A percentile compares a stretch with the other conserved stretches of the same genome.
These are phyloP conservation scores for Oreochromis niloticus DNA, from an alignment of 2,113 vertebrate genomes.

Conservation along the genomic window DNA sequence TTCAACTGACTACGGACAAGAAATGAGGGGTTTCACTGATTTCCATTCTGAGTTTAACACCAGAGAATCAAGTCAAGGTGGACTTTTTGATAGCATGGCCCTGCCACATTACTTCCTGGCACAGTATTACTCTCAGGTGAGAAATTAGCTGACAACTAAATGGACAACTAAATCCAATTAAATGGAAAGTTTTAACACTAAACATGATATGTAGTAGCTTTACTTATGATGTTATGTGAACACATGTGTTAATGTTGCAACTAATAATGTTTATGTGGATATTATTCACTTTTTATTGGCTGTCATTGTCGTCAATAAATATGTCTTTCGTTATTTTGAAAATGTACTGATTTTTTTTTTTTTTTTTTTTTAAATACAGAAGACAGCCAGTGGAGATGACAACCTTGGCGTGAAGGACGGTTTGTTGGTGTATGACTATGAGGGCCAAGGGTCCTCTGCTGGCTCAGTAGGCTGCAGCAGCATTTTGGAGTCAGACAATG, in stretches of 20 bases:
- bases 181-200: background rate
- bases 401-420: constrained; percentile 63
- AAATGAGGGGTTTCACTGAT: background rate
- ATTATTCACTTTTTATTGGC: background rate
- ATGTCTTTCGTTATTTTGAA: background rate
- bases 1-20: background rate
- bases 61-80: background rate
- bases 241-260: background rate
- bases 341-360: background rate
- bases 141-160: background rate
- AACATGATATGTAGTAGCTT: background rate
- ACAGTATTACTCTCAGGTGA: constrained; percentile 66
- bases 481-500: constrained; percentile 78
- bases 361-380: constrained; percentile 57
- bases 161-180: too few species aligned
- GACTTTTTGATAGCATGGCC: constrained; percentile 45
- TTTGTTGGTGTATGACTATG: constrained; percentile 77
- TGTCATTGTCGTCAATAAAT: background rate
- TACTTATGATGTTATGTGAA: background rate
- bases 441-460: constrained; percentile 75
- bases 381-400: constrained; percentile 71
- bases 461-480: constrained; percentile 85
- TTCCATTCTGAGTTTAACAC: background rate
- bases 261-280: background rate
- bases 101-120: constrained; percentile 41